Conservation (phyloP, 2,888 invertebrate genomes). For the Dynastes hyllus region DNA sequence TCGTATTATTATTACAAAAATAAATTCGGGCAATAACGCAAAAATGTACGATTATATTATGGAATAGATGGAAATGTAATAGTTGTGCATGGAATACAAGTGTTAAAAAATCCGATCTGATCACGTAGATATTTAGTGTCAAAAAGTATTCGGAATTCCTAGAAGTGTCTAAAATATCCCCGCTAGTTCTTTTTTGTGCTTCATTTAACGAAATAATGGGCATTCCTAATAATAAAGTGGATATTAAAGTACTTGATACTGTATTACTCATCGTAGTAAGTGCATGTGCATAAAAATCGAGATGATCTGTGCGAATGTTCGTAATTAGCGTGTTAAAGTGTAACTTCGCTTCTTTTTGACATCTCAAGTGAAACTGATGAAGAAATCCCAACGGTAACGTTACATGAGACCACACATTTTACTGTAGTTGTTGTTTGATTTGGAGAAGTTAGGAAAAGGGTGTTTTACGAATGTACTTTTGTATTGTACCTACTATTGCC, state of each 20-base stretch:
- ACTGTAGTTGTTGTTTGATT: conserved; percentile 42
- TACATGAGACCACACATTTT: conserved; percentile 56
- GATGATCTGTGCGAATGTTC: conserved; percentile 31
- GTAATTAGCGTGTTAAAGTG: conserved; percentile 13
- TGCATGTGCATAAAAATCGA: conserved; percentile 16
- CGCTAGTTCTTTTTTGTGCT: conserved; percentile 1
- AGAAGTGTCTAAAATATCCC: conserved; percentile 16
- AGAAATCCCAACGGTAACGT: conserved; percentile 62
- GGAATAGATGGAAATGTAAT: background rate
- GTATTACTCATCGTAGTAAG: conserved; percentile 16
- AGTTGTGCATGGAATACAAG: background rate
- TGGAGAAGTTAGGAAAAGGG: conserved; percentile 37
- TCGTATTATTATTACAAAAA: background rate
- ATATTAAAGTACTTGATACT: conserved; percentile 17
- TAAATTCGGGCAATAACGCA: background rate
- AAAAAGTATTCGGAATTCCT: conserved; percentile 10
- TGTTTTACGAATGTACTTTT: conserved; percentile 31
- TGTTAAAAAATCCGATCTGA: conserved; percentile 16
- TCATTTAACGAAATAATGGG: background rate
- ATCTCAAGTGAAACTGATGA: conserved; percentile 53
- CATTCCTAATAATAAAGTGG: conserved; percentile 1
- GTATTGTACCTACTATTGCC: conserved; percentile 29
- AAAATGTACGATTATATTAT: conserved; percentile 9
- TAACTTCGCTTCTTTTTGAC: conserved; percentile 43
- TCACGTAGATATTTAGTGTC: conserved; percentile 19